Evolutionary conservation across 2,113 vertebrate genomes (phyloP).

Genomic region (Pachypanchax playfairii): DNA sequence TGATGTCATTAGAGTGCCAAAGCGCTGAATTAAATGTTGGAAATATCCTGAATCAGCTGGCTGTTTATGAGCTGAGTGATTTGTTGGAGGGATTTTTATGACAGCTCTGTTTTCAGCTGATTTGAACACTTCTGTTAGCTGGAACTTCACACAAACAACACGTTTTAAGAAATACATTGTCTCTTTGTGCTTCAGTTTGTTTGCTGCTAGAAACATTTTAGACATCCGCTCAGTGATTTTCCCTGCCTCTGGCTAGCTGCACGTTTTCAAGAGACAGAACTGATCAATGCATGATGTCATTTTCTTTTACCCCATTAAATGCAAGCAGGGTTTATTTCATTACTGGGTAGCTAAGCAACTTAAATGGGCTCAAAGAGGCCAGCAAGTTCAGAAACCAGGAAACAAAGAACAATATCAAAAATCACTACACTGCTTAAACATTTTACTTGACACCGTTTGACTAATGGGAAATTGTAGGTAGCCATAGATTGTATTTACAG

Average conservation of each 20-base stretch:
- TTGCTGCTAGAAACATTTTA: constrained; percentile 7
- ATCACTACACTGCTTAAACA: too few relatives aligned
- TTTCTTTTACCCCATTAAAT: constrained; percentile 58
- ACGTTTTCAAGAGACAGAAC: constrained; percentile 26
- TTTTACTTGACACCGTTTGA: too few relatives aligned
- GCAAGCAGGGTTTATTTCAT: constrained; percentile 47
- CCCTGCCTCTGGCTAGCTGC: neutral
- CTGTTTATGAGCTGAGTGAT: neutral
- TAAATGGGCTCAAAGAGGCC: constrained; percentile 18
- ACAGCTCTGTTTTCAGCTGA: constrained; percentile 1
- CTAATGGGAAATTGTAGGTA: too few relatives aligned
- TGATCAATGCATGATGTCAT: constrained; percentile 40
- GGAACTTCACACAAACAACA: neutral
- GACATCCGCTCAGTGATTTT: neutral
- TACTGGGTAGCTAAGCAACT: constrained; percentile 19
- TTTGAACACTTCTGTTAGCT: neutral
- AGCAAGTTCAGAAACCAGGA: constrained; percentile 17
- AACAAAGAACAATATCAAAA: constrained; percentile 26
- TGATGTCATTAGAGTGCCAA: too few relatives aligned
- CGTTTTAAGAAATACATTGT: neutral
- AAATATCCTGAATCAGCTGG: neutral
- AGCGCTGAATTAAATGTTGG: too few relatives aligned
- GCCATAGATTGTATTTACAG: too few relatives aligned
- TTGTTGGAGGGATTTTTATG: neutral
- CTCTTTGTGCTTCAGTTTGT: neutral